These are phyloP conservation scores for Lota lota DNA, from an alignment of 2,113 vertebrate genomes.

Conservation along the genomic window DNA sequence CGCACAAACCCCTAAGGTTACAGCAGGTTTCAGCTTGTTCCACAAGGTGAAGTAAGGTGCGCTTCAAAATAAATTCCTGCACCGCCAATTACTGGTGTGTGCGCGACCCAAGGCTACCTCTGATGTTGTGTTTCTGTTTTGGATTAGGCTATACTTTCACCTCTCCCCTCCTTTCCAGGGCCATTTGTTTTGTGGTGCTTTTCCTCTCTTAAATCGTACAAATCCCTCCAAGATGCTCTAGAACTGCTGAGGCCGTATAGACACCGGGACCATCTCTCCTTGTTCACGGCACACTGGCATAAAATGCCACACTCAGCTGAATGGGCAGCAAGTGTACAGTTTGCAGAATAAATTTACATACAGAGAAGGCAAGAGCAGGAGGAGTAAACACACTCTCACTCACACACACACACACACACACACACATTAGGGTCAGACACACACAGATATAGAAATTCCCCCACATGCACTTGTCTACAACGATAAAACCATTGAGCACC, in stretches of 20 bases:
- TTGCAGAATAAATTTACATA: constrained; percentile 43
- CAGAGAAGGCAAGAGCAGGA: neutral
- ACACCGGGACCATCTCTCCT: constrained; percentile 16
- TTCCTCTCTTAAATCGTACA: constrained; percentile 15
- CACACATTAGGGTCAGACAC: neutral
- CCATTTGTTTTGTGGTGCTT: neutral
- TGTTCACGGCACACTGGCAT: constrained; percentile 26
- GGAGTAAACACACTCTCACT: neutral
- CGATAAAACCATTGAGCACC: neutral
- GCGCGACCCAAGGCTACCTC: no score
- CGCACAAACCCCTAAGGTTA: no score
- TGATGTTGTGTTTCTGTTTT: no score
- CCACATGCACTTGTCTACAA: neutral
- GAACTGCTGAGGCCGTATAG: constrained; percentile 15
- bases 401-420: neutral
- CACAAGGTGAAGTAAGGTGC: no score
- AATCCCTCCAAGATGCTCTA: constrained; percentile 34
- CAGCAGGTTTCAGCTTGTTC: no score
- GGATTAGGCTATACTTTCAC: constrained; percentile 14
- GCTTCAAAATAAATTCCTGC: no score
- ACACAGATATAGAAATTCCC: neutral
- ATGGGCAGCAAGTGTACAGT: constrained; percentile 22
- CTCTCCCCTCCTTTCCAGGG: neutral
- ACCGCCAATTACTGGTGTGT: no score
- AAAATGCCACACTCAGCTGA: constrained; percentile 38